phyloP scores from a whole-genome alignment of 2,113 vertebrate genomes.

The Sardina pilchardus region DNA sequence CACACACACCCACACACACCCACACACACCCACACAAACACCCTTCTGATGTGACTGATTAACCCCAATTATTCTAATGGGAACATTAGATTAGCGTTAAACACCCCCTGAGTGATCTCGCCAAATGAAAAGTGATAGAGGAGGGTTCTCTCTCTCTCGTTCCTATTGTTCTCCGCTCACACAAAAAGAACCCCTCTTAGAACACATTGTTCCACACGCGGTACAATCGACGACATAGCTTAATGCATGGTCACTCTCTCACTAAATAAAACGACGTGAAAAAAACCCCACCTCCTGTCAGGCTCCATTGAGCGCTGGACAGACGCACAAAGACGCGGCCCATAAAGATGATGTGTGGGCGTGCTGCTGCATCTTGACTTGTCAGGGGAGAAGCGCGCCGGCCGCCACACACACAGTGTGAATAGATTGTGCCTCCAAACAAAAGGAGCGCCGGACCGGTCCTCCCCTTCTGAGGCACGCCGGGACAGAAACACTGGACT shows the following conservation, averaged over 20 bases:
- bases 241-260: background rate
- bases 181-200: background rate
- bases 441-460: background rate
- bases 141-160: background rate
- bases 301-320: background rate
- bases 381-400: background rate
- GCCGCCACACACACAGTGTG: background rate
- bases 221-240: background rate
- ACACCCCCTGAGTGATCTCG: background rate
- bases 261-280: background rate
- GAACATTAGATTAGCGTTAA: background rate
- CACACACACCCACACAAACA: constrained; percentile 24
- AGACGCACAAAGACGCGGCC: background rate
- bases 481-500: background rate
- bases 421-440: background rate
- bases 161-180: background rate
- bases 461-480: background rate
- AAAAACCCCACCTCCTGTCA: background rate
- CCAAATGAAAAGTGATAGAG: background rate
- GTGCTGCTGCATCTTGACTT: background rate
- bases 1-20: constrained; percentile 26
- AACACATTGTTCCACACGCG: background rate
- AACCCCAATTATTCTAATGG: background rate
- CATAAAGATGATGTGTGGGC: background rate
- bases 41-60: background rate